phyloP scores from a whole-genome alignment of 2,113 vertebrate species.

The Varanus salvator region DNA sequence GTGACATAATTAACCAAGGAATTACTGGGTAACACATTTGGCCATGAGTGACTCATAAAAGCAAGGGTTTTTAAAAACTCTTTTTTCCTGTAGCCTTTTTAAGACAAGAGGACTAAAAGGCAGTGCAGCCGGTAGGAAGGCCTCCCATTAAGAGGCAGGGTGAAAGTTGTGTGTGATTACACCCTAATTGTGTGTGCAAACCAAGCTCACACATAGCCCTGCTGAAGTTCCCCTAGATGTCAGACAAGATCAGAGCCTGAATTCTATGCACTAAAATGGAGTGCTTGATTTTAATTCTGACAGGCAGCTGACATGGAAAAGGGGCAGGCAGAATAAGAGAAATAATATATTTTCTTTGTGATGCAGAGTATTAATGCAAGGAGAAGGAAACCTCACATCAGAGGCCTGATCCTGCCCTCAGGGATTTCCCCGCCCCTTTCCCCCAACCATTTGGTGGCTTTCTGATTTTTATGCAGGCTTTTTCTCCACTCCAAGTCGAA shows the following conservation, averaged over 20 bases:
- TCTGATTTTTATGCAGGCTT: too few relatives aligned
- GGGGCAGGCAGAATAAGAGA: background rate
- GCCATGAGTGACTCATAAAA: background rate
- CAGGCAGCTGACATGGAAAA: background rate
- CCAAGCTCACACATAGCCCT: background rate
- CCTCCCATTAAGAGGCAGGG: background rate
- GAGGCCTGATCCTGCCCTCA: too few relatives aligned
- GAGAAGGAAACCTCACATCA: too few relatives aligned
- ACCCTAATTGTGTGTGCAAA: background rate
- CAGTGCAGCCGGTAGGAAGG: background rate
- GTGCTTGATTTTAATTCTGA: background rate
- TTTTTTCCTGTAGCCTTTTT: constrained; percentile 25
- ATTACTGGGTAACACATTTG: constrained; percentile 43
- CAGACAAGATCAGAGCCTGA: background rate
- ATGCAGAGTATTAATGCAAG: background rate
- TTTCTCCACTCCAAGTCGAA: too few relatives aligned
- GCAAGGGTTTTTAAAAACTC: constrained; percentile 2
- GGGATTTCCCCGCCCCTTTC: too few relatives aligned
- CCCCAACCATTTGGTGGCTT: too few relatives aligned
- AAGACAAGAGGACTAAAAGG: background rate
- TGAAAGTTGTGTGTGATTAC: background rate
- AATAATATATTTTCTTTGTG: background rate
- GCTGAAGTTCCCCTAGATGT: background rate
- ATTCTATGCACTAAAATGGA: background rate
- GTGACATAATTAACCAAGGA: constrained; percentile 14